phyloP scores from a whole-genome alignment of 1,140 invertebrate species.

The Grapholita molesta region DNA sequence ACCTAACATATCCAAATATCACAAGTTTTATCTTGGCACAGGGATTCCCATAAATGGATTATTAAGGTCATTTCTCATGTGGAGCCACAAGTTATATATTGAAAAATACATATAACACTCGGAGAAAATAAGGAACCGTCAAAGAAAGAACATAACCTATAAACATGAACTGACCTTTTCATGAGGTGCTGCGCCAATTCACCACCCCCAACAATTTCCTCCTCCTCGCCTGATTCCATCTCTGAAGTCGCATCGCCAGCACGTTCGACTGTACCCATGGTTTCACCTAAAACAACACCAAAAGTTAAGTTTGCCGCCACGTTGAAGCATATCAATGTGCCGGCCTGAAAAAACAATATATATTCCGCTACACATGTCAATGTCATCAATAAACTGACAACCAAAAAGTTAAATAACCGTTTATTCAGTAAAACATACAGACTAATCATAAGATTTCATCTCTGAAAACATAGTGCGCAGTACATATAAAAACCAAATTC shows the following conservation, averaged over 20 bases:
- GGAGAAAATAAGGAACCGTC: background rate
- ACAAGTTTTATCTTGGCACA: too few relatives aligned
- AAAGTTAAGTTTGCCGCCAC: constrained; percentile 43
- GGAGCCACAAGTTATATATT: too few relatives aligned
- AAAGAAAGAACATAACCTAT: constrained; percentile 30
- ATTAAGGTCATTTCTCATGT: background rate
- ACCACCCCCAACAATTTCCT: constrained; percentile 60
- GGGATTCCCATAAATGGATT: background rate
- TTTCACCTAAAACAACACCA: constrained; percentile 56
- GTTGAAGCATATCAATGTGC: constrained; percentile 36
- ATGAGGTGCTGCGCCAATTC: constrained; percentile 62
- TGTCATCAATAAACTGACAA: background rate
- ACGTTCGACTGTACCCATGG: constrained; percentile 69
- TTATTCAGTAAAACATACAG: background rate
- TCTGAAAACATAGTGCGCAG: constrained; percentile 67
- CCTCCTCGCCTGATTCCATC: constrained; percentile 69
- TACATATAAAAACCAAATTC: constrained; percentile 49
- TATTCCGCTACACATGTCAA: background rate
- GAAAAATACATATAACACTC: too few relatives aligned
- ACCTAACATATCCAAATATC: too few relatives aligned
- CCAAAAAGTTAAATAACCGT: background rate
- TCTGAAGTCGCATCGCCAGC: constrained; percentile 66
- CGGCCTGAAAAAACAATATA: constrained; percentile 19
- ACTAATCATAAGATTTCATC: constrained; percentile 31
- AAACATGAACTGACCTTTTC: constrained; percentile 49